Evolutionary conservation across 2,113 vertebrate genomes (phyloP).

Genomic region (Grammomys dolichurus): DNA sequence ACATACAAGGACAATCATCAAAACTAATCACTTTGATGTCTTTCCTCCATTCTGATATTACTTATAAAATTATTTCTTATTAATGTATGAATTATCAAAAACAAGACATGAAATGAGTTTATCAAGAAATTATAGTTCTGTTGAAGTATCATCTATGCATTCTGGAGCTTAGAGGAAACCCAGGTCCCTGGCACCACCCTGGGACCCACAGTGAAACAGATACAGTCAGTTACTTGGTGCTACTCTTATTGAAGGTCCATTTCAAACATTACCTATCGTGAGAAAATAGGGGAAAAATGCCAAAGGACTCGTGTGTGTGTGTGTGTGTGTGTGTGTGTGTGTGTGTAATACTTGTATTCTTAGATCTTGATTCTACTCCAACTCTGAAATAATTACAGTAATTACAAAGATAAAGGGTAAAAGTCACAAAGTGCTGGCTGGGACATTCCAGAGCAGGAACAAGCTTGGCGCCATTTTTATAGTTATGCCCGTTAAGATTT

Average conservation of each 20-base stretch:
- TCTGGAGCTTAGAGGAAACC: conserved; percentile 46
- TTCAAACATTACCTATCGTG: conserved; percentile 23
- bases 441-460: conserved; percentile 85
- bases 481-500: conserved; percentile 91
- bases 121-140: conserved; percentile 3
- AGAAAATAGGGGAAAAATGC: not conserved
- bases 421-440: conserved; percentile 86
- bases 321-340: not conserved
- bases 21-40: conserved; percentile 36
- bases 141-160: not conserved
- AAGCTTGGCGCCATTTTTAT: conserved; percentile 92
- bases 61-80: conserved; percentile 36
- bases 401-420: conserved; percentile 85
- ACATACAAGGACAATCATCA: not conserved
- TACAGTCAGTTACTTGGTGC: not conserved
- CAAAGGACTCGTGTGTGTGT: conserved; percentile 10
- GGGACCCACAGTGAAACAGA: not conserved
- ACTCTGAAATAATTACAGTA: conserved; percentile 82
- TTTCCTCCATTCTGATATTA: conserved; percentile 3
- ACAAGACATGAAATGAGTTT: conserved; percentile 41
- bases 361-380: conserved; percentile 69
- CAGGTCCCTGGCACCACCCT: not conserved
- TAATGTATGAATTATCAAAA: conserved; percentile 19
- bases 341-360: not conserved
- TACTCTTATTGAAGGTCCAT: not conserved